Evolutionary conservation across 2,797 vertebrate species (phyloP).

Genomic region (Sebastes itinus): DNA sequence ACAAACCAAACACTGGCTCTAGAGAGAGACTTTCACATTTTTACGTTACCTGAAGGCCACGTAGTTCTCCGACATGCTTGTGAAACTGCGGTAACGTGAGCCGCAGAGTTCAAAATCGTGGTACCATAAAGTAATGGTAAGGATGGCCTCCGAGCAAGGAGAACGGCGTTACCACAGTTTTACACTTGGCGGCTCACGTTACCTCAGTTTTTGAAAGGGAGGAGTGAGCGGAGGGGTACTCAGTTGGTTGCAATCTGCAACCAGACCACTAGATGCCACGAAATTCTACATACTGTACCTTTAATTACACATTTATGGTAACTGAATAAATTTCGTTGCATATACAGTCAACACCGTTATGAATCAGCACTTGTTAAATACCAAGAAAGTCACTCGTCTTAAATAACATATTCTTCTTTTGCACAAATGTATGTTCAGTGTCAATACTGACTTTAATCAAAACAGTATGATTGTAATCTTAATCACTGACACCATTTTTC

Average conservation of each 20-base stretch:
- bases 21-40: background rate
- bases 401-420: background rate
- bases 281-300: background rate
- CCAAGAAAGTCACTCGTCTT: background rate
- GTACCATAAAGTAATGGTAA: background rate
- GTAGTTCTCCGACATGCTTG: background rate
- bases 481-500: background rate
- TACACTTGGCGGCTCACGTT: background rate
- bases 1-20: background rate
- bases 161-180: too few species aligned
- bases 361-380: background rate
- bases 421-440: background rate
- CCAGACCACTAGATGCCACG: background rate
- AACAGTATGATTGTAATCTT: background rate
- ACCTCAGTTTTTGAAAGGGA: background rate
- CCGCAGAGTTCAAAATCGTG: background rate
- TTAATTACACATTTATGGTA: background rate
- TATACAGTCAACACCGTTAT: background rate
- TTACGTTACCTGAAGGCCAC: background rate
- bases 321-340: background rate
- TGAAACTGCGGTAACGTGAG: background rate
- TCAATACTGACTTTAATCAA: background rate
- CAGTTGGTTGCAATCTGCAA: background rate
- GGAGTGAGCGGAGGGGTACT: background rate
- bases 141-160: background rate